These are phyloP conservation scores for Agrilus planipennis DNA, from an alignment of 1,140 invertebrate species.

Conservation along the genomic window DNA sequence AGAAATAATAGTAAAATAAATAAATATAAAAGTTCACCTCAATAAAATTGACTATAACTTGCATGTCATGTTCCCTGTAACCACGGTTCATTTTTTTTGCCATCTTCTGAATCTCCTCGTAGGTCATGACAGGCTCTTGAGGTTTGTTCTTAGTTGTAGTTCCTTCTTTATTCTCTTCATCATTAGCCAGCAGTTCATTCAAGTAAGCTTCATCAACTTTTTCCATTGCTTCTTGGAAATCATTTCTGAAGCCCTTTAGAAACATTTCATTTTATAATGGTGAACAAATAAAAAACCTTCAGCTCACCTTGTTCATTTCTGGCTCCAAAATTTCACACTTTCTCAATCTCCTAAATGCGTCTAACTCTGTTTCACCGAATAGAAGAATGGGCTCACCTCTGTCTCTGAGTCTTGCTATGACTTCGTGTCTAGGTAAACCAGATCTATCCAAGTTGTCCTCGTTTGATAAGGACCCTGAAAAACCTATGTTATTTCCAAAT, in stretches of 20 bases:
- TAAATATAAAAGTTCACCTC: constrained; percentile 39
- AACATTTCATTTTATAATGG: too few relatives aligned
- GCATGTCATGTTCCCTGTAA: constrained; percentile 73
- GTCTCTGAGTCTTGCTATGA: constrained; percentile 80
- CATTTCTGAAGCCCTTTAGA: constrained; percentile 82
- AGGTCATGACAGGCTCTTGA: constrained; percentile 69
- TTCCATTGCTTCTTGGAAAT: constrained; percentile 97
- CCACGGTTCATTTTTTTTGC: constrained; percentile 66
- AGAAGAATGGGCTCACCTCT: constrained; percentile 81
- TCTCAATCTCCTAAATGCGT: constrained; percentile 78
- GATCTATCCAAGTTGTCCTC: not conserved
- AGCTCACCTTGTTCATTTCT: constrained; percentile 73
- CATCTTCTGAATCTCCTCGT: constrained; percentile 82
- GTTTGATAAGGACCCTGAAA: not conserved
- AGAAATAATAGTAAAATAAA: too few relatives aligned
- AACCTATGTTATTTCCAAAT: not conserved
- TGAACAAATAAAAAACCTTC: not conserved
- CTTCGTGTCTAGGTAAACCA: constrained; percentile 63
- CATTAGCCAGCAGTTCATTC: constrained; percentile 71
- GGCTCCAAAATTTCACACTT: constrained; percentile 90
- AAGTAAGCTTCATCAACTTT: constrained; percentile 94
- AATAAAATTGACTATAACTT: constrained; percentile 74
- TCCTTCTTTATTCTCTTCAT: constrained; percentile 23
- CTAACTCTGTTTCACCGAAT: constrained; percentile 83
- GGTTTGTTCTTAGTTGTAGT: constrained; percentile 14